phyloP scores from a whole-genome alignment of 2,113 vertebrate species.

The Electrona antarctica region DNA sequence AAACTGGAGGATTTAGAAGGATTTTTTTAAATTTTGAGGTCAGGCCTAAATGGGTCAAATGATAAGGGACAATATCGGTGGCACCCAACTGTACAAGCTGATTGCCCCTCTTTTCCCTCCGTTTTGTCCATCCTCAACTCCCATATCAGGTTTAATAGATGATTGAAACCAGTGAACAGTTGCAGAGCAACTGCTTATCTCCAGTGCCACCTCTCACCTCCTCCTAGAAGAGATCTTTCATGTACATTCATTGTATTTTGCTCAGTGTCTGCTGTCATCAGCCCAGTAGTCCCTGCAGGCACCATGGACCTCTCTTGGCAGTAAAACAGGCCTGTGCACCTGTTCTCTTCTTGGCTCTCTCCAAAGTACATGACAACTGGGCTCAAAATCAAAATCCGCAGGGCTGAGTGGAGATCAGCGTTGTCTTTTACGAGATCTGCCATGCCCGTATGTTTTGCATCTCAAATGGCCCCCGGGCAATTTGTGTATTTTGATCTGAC shows the following conservation, averaged over 20 bases:
- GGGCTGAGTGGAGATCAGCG: slow-evolving; percentile 34
- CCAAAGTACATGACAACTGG: slow-evolving; percentile 59
- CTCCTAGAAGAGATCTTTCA: slow-evolving; percentile 23
- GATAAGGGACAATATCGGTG: too few relatives aligned
- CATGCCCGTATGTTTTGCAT: slow-evolving; percentile 9
- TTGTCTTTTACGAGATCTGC: slow-evolving; percentile 20
- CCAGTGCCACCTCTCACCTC: slow-evolving; percentile 32
- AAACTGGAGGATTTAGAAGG: too few relatives aligned
- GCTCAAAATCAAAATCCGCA: slow-evolving; percentile 20
- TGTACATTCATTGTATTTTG: slow-evolving; percentile 45
- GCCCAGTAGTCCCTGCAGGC: slow-evolving; percentile 11
- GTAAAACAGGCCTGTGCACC: slow-evolving; percentile 55
- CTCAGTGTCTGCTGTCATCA: slow-evolving; percentile 9
- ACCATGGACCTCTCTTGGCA: slow-evolving; percentile 4
- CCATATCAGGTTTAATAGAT: slow-evolving; percentile 34
- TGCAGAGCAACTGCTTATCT: slow-evolving; percentile 58
- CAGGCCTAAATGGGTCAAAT: too few relatives aligned
- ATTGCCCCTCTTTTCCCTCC: slow-evolving; percentile 23
- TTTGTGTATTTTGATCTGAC: slow-evolving; percentile 19
- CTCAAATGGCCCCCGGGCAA: slow-evolving; percentile 14
- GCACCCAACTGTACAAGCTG: too few relatives aligned
- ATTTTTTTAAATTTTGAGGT: too few relatives aligned
- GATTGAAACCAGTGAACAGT: slow-evolving; percentile 59
- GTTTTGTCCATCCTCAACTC: slow-evolving; percentile 34
- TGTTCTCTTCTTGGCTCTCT: slow-evolving; percentile 59